Conservation (phyloP, 2,113 vertebrate genomes). For the Plectropomus leopardus region DNA sequence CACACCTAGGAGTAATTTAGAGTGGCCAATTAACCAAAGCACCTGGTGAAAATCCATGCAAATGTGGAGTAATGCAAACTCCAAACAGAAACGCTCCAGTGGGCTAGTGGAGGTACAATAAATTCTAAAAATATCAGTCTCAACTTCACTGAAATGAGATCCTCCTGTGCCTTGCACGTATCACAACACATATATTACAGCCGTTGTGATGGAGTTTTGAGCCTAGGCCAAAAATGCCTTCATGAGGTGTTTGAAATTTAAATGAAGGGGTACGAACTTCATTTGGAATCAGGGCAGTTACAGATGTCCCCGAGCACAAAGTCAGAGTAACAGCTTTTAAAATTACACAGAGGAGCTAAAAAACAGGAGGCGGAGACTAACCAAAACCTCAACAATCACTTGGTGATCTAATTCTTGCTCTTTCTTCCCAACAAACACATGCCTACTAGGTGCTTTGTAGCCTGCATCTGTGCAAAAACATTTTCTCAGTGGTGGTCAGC, state of each 20-base stretch:
- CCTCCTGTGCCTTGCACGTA: constrained; percentile 48
- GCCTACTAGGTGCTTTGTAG: constrained; percentile 42
- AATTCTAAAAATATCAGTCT: constrained; percentile 66
- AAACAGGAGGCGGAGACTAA: constrained; percentile 39
- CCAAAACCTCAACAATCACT: constrained; percentile 60
- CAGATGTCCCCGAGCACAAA: constrained; percentile 40
- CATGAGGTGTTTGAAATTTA: constrained; percentile 69
- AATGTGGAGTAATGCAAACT: background rate
- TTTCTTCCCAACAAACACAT: constrained; percentile 51
- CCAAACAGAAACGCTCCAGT: background rate
- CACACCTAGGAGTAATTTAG: background rate
- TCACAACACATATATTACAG: constrained; percentile 61
- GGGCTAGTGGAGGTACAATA: background rate
- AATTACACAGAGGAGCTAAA: constrained; percentile 51
- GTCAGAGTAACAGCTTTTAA: constrained; percentile 43
- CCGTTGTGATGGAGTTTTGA: constrained; percentile 64
- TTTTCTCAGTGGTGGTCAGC: constrained; percentile 21
- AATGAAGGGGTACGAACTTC: constrained; percentile 53
- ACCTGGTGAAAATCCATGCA: background rate
- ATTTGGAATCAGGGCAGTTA: constrained; percentile 48
- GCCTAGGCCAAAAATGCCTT: constrained; percentile 58
- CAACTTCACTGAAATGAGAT: constrained; percentile 47
- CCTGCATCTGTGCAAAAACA: constrained; percentile 31
- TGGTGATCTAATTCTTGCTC: constrained; percentile 54
- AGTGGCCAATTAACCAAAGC: background rate